Percentiles rank a stretch among this genome's conserved stretches.
These are phyloP conservation scores for Pecten maximus DNA, from an alignment of 2,888 invertebrate species.

Conservation along the genomic window DNA sequence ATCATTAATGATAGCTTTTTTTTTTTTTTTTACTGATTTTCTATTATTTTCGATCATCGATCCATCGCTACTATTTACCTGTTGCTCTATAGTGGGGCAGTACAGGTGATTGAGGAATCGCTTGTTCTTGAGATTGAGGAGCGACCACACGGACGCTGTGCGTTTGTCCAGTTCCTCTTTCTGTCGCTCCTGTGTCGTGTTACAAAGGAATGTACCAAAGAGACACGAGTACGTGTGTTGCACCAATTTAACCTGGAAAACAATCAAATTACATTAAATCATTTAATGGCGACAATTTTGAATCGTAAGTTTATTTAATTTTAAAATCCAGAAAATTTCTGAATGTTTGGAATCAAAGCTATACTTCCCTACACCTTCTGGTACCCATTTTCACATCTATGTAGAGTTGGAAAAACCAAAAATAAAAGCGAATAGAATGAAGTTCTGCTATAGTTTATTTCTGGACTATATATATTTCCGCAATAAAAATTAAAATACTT, in stretches of 20 bases:
- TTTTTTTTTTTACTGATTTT: no score
- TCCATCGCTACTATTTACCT: neutral
- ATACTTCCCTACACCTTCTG: neutral
- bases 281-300: neutral
- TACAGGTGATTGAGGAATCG: constrained; percentile 94
- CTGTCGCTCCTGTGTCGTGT: constrained; percentile 83
- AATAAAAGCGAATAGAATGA: neutral
- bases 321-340: no score
- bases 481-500: no score
- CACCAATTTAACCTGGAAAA: constrained; percentile 92
- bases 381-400: neutral
- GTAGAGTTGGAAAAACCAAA: no score
- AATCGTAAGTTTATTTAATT: no score
- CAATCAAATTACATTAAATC: neutral
- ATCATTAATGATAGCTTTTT: no score
- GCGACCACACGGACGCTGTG: constrained; percentile 93
- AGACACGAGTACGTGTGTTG: constrained; percentile 97
- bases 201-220: constrained; percentile 98
- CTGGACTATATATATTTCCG: no score
- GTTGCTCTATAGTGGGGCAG: constrained; percentile 82
- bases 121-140: constrained; percentile 84
- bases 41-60: no score
- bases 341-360: no score
- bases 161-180: constrained; percentile 69
- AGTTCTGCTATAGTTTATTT: no score